Evolutionary conservation across 2,888 invertebrate species (phyloP), one percentile per base, ranked within the genome.

Genomic region (Pocota personata): DNA sequence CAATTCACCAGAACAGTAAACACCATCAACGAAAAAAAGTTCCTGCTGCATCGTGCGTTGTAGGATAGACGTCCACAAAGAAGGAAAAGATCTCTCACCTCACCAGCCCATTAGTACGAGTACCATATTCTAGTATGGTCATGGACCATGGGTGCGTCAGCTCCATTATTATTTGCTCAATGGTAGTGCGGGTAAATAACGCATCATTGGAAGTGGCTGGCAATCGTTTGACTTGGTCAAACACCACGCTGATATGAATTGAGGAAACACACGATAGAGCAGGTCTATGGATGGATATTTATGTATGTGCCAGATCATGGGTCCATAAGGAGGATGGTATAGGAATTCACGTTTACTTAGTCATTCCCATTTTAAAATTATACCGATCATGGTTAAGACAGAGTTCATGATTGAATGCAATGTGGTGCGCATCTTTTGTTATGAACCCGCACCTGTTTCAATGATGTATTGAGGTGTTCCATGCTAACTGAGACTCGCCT

Each of bases 91-190:
- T 58, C 66, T 62, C 66, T 78, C 48, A 72, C 66, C 66, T 67
- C n/a, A 27, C 16, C 21, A 64, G 55, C 30, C 60, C 52, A 69
- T 78, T 55, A 60, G 57, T 57, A 55, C 64, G 37, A 52, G 37
- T 24, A 24, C 24, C 24, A 73, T 14, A 52, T 55, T 71, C 62
- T 48, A 40, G 66, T 60, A 71, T 35, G 37, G 57, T 32, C 55
- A 57, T 64, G 52, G 50, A 55, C 24, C 35, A 78, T 73, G 67
- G 78, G 72, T 78, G 83, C 83, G 83, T 75, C 83, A 79, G 67
- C 40, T 64, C 62, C 37, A 64, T 72, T 67, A 67, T 79, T 84
- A 30, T 84, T 84, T 73, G 57, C 75, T 57, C 72, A 73, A 32
- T 40, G 69, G 32, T 69, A 73, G 67, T 75, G 52, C 50, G 24